These are phyloP conservation scores for Alouatta palliata DNA, from an alignment of 2,113 vertebrate genomes.

Conservation along the genomic window DNA sequence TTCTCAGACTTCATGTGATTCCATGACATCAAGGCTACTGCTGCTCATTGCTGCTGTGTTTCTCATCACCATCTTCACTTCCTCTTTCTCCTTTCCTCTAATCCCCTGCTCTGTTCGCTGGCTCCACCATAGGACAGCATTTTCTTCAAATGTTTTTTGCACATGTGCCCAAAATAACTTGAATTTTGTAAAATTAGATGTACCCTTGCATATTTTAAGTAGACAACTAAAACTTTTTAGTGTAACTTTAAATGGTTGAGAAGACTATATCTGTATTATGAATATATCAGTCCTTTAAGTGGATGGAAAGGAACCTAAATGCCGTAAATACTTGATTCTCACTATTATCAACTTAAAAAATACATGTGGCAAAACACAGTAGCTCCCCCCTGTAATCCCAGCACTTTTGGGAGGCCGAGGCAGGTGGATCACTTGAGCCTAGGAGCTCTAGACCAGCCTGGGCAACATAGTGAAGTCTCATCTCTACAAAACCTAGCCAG, in stretches of 20 bases:
- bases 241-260: not conserved
- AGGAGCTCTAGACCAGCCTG: no score
- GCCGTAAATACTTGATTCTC: not conserved
- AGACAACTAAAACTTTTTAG: not conserved
- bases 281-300: not conserved
- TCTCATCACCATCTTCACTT: not conserved
- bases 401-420: no score
- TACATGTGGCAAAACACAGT: not conserved
- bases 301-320: not conserved
- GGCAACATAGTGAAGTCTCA: no score
- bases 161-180: not conserved
- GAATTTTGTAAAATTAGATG: not conserved
- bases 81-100: no score
- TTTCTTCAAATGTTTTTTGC: not conserved
- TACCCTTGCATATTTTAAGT: not conserved
- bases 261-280: not conserved
- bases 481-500: no score
- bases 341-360: not conserved
- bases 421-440: no score
- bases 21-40: rapidly evolving
- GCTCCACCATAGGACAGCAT: not conserved
- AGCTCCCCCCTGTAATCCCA: no score
- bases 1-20: not conserved
- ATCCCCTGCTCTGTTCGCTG: not conserved
- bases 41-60: not conserved